Base-by-base conservation (phyloP, 2,797 vertebrate genomes). In the Dendrocincla fuliginosa region DNA sequence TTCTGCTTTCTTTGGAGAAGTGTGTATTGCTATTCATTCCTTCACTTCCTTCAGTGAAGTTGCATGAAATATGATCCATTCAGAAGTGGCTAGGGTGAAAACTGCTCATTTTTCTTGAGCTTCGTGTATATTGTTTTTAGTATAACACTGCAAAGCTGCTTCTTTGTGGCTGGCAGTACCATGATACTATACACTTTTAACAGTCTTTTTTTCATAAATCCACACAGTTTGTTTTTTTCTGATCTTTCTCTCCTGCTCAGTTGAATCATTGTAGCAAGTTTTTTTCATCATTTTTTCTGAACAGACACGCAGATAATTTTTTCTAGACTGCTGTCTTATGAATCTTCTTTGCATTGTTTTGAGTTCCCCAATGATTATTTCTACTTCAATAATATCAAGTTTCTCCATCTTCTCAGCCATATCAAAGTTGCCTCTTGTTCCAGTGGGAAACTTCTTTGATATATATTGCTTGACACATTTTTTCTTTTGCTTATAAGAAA, bases 401-500 rank as follows among this genome's bases (percentile, higher is more conserved):
- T 89, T n/a, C 11, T 70, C 23, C 33, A 33, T 70, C 52, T 94
- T 85, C 44, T 89, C 68, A 87, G 44, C 75, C 59, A 2, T 83
- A 83, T 56, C 68, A 63, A 89, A 83, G 60, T 63, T 80, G 23
- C 14, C 24, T 77, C 49, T 86, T 83, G 33, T 75, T 91, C 77
- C 61, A 81, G 28, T 46, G 85, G 85, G 85, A 95, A 96, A 91
- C 33, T 13, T 77, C 37, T 60, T 28, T 71, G 65, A 81, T 52
- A 42, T 39, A 56, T 68, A 86, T 73, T 33, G 12, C 53, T 75
- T 88, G 68, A 77, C 76, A 80, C 7, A 46, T 39, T 73, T 96
- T 68, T 83, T 79, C 19, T 70, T 91, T 88, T 84, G 20, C 60
- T 91, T 86, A 28, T 56, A 84, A 93, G 85, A 81, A 91, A 83